Base-by-base conservation (phyloP, 2,888 invertebrate genomes). In the Ormyrus rosae region DNA sequence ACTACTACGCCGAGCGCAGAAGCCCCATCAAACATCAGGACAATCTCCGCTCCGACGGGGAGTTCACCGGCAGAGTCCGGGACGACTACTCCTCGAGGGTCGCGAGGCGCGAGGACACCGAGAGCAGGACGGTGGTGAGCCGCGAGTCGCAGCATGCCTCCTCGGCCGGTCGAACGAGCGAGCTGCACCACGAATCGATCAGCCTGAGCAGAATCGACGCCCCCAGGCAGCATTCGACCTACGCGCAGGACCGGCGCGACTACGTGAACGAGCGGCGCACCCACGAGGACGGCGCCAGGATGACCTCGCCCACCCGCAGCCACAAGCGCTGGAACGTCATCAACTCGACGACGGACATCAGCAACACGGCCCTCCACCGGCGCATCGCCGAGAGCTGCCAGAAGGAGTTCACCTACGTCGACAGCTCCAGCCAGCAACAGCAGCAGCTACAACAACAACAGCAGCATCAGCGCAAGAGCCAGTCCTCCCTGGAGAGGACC, bases 321-420 rank as follows among this genome's bases (percentile, higher is more conserved):
- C 95, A 95, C 87, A 96, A 96, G 86, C 93, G 95, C 63, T 94
- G 95, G 86, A 96, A 94, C 82, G 93, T 96, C 68, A 93, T 96
- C 82, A 93, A 95, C 0, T 90, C 91, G 0, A 94, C 95, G 0
- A 93, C 94, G n/a, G 94, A 96, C 84, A 93, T 96, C 4, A 93
- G 93, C 70, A 96, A 97, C 87, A 92, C 96, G 61, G 95, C 96
- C 64, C 92, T 96, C 55, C 96, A 96, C 89, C 74, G 82, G 45
- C 82, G 82, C 8, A 82, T 82, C 4, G 81, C 72, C 13, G 76
- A 81, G 55, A 61, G 68, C 68, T 53, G 64, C 46, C 78, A 64
- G 13, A 51, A 70, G 13, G 77, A 78, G 19, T 77, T 77, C 10
- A 48, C 2, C 34, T 34, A 34, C 34, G 34, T 34, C 34, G 45